Percentiles rank a stretch among this genome's conserved stretches.
Conservation (phyloP, 2,888 invertebrate genomes). For the Chydorus sphaericus region DNA sequence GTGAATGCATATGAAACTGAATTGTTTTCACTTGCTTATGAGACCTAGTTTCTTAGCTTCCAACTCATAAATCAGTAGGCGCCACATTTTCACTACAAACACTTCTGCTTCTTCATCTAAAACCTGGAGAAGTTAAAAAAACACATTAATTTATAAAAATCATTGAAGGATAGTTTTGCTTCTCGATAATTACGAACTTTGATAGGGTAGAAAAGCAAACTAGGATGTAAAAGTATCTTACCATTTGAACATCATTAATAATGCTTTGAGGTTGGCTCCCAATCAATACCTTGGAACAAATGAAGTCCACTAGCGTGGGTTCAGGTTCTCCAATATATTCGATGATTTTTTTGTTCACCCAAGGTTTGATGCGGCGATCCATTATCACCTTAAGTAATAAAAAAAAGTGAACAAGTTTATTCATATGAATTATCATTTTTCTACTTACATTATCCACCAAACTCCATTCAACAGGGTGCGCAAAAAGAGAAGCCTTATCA, state of each 20-base stretch:
- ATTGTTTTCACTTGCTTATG: slow-evolving; percentile 38
- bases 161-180: neutral
- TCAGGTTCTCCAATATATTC: slow-evolving; percentile 99
- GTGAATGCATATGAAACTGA: neutral
- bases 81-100: slow-evolving; percentile 99
- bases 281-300: slow-evolving; percentile 92
- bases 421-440: neutral
- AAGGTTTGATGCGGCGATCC: slow-evolving; percentile 93
- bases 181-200: neutral
- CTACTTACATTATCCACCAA: slow-evolving; percentile 50
- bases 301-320: slow-evolving; percentile 95
- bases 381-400: slow-evolving; percentile 45
- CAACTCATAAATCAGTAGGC: slow-evolving; percentile 95
- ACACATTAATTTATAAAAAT: neutral
- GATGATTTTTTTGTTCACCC: slow-evolving; percentile 99
- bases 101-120: slow-evolving; percentile 99
- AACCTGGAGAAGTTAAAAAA: slow-evolving; percentile 47
- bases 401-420: neutral
- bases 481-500: slow-evolving; percentile 89
- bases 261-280: slow-evolving; percentile 87
- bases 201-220: too few relatives aligned
- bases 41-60: slow-evolving; percentile 94
- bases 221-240: slow-evolving; percentile 30
- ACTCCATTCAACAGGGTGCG: slow-evolving; percentile 81
- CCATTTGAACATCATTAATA: slow-evolving; percentile 97